phyloP scores from a whole-genome alignment of 2,113 vertebrate genomes.

The Epinephelus cyanopodus region DNA sequence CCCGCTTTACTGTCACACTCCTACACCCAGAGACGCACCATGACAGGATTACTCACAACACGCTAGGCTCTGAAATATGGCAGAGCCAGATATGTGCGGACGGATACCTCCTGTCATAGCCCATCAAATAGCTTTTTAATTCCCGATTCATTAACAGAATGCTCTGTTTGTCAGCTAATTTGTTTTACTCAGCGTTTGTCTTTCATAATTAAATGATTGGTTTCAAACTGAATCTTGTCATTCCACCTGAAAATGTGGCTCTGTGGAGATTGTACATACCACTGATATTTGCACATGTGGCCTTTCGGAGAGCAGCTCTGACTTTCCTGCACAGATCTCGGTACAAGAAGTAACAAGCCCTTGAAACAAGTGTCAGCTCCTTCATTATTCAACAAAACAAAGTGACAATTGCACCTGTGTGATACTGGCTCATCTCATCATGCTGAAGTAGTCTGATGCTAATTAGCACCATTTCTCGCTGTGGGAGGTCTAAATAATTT shows the following conservation, averaged over 20 bases:
- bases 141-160: conserved; percentile 36
- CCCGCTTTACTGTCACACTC: conserved; percentile 57
- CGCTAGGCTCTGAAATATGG: conserved; percentile 35
- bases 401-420: conserved; percentile 73
- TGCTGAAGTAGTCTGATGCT: conserved; percentile 69
- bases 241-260: conserved; percentile 8
- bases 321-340: conserved; percentile 4
- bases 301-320: conserved; percentile 28
- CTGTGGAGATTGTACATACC: neutral
- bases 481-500: conserved; percentile 77
- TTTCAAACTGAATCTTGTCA: neutral
- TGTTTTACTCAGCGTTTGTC: conserved; percentile 25
- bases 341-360: conserved; percentile 46
- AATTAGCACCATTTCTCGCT: conserved; percentile 73
- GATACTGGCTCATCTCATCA: conserved; percentile 65
- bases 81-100: conserved; percentile 47
- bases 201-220: conserved; percentile 21
- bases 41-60: conserved; percentile 59
- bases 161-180: conserved; percentile 26
- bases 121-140: conserved; percentile 39
- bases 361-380: conserved; percentile 61
- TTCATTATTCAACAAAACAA: conserved; percentile 72
- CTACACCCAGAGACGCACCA: conserved; percentile 48
- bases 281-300: conserved; percentile 32
- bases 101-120: conserved; percentile 40